phyloP scores from a whole-genome alignment of 2,797 vertebrate genomes.

The Amblyraja radiata region DNA sequence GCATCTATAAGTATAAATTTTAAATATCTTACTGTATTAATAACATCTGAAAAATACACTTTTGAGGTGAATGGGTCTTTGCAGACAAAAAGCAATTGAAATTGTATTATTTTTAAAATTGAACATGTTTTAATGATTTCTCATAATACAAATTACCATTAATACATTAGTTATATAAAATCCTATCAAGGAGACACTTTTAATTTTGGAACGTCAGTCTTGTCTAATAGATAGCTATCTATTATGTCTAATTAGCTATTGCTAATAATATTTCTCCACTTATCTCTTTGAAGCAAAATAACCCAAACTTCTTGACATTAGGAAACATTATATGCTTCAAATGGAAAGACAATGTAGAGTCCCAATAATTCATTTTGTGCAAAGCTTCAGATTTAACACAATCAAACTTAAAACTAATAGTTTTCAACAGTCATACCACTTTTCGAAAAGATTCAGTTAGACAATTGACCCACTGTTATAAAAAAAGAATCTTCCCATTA shows the following conservation, averaged over 20 bases:
- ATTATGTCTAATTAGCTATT: no score
- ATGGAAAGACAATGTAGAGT: not conserved
- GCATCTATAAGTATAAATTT: no score
- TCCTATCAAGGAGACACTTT: not conserved
- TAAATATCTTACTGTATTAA: no score
- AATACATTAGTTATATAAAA: constrained; percentile 15
- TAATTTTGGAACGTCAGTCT: not conserved
- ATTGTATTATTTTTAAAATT: no score
- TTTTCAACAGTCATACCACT: not conserved
- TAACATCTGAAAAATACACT: no score
- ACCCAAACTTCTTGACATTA: not conserved
- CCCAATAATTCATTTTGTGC: not conserved
- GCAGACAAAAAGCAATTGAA: no score
- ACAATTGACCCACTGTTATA: not conserved
- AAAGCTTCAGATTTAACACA: not conserved
- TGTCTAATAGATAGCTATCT: not conserved
- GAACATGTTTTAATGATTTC: not conserved
- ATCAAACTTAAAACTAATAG: not conserved
- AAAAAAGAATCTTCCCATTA: not conserved
- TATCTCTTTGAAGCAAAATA: constrained; percentile 5
- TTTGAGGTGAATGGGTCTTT: no score
- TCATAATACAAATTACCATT: not conserved
- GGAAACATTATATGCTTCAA: not conserved
- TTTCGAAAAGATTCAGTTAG: not conserved
- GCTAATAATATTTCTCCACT: not conserved